These are phyloP conservation scores for Sternarchorhynchus goeldii DNA, from an alignment of 2,797 vertebrate genomes.

Conservation along the genomic window DNA sequence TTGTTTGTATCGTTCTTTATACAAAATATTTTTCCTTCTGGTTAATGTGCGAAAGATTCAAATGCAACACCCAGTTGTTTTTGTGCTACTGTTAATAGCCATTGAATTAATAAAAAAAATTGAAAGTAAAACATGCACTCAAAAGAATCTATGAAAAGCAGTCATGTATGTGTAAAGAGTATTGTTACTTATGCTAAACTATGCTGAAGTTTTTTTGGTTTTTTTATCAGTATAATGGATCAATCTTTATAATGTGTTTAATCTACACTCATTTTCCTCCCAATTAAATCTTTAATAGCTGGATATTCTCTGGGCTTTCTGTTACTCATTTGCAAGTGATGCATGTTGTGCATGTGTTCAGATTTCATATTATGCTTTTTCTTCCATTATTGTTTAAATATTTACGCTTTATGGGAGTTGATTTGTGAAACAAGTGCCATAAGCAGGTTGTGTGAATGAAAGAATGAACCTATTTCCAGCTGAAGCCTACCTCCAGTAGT, in stretches of 20 bases:
- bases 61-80: background rate
- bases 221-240: too few relatives aligned
- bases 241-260: background rate
- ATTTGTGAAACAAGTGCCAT: background rate
- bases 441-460: background rate
- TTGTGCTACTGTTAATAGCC: background rate
- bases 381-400: background rate
- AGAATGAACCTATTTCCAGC: background rate
- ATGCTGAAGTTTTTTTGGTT: background rate
- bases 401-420: background rate
- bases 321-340: background rate
- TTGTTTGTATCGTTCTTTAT: too few relatives aligned
- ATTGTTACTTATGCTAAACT: conserved; percentile 11
- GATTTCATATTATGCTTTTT: conserved; percentile 3
- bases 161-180: background rate
- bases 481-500: too few relatives aligned
- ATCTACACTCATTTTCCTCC: background rate
- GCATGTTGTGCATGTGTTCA: too few relatives aligned
- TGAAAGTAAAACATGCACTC: background rate
- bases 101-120: background rate
- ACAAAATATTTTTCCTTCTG: too few relatives aligned
- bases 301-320: background rate
- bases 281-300: conserved; percentile 3
- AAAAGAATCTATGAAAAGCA: background rate
- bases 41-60: background rate